These are phyloP conservation scores for Pitta sordida DNA, from an alignment of 2,113 vertebrate species.

Conservation along the genomic window DNA sequence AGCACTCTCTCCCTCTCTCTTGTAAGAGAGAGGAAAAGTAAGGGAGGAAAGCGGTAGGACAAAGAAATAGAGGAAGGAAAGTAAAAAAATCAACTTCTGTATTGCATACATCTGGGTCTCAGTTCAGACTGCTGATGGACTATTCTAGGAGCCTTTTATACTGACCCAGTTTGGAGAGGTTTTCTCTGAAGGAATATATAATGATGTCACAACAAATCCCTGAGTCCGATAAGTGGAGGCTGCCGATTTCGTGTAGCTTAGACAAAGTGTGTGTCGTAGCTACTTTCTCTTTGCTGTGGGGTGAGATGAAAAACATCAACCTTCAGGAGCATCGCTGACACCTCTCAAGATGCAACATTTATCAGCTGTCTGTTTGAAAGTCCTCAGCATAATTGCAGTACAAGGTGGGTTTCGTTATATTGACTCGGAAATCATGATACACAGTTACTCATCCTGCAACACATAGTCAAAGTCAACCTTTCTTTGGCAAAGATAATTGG, in stretches of 20 bases:
- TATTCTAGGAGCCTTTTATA: background rate
- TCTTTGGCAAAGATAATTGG: slow-evolving; percentile 25
- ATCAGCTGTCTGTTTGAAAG: background rate
- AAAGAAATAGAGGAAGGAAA: background rate
- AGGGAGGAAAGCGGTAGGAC: background rate
- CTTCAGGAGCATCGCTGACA: background rate
- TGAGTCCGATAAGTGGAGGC: background rate
- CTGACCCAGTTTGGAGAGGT: background rate
- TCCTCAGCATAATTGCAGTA: background rate
- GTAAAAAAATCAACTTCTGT: background rate
- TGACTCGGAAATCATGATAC: background rate
- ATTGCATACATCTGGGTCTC: background rate
- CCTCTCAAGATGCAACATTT: background rate
- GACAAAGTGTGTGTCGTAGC: background rate
- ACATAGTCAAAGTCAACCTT: slow-evolving; percentile 3
- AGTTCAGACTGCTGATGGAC: background rate
- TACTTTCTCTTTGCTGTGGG: background rate
- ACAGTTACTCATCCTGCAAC: background rate
- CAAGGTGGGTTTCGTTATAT: background rate
- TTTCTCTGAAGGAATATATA: background rate
- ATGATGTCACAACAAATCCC: background rate
- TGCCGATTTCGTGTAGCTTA: background rate
- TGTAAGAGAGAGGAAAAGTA: background rate
- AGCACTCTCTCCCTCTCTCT: background rate
- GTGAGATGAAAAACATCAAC: background rate